Evolutionary conservation across 2,113 vertebrate species (phyloP), one percentile per base, ranked within the genome.

Genomic region (Loxodonta africana): DNA sequence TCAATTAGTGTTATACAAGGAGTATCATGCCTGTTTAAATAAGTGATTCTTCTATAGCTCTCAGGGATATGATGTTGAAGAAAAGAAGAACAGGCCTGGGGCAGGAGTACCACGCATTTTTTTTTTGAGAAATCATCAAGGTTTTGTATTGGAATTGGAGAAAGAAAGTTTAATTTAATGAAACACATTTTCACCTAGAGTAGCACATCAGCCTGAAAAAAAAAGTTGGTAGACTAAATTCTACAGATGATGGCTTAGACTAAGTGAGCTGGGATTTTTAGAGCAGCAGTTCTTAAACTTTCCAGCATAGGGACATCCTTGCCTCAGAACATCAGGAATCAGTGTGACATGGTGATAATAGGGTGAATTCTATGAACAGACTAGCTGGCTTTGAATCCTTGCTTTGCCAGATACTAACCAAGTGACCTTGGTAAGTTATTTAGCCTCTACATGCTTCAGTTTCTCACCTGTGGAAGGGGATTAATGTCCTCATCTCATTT

Each of bases 1-100:
- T 97, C 91, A 95, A 57, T 96, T 94, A 88, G 73, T 81, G 91
- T 74, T 71, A 74, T 23, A 60, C 33, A 80, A 78, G 65, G 63
- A 80, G 37, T 88, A 46, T 76, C 57, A 20, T 91, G 88, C 46
- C 78, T 88, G 57, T 88, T 80, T 76, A 81, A 97, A 71, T 83
- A 44, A 78, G 46, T 60, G 83, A 62, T 88, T 80, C 57, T 81
- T 88, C 88, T 67, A 8, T 60, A 84, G 71, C 60, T 84, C 51
- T 76, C 37, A 63, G 90, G 53, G 33, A 74, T 62, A 46, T n/a
- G 33, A 69, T 6, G 9, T 25, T 44, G 33, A 81, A 44, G 74
- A 73, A 84, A 80, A 67, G 95, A 65, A 88, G 78, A 84, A 88
- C 33, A 93, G 88, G 67, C 14, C 82, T 8, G 8, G 46, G 90